Conservation (phyloP, 1,140 invertebrate genomes). For the Trinorchestia longiramus region DNA sequence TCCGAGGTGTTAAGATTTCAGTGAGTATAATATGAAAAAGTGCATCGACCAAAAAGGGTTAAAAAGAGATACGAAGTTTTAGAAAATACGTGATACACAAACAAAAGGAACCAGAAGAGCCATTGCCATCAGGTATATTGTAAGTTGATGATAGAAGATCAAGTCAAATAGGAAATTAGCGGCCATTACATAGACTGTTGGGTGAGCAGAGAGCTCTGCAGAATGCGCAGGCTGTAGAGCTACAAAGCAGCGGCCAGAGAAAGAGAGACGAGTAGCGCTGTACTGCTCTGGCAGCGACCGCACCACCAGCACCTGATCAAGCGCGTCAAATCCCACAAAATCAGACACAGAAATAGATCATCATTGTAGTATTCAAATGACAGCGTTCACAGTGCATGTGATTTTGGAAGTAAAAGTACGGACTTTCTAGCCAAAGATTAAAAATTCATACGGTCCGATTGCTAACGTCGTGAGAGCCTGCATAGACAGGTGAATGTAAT, state of each 20-base stretch:
- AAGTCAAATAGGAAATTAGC: background rate
- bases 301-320: slow-evolving; percentile 17
- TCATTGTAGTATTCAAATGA: background rate
- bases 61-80: background rate
- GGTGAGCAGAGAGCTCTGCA: background rate
- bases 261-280: slow-evolving; percentile 13
- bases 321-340: background rate
- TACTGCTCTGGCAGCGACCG: background rate
- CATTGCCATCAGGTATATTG: background rate
- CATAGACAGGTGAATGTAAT: background rate
- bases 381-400: no score
- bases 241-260: background rate
- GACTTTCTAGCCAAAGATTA: background rate
- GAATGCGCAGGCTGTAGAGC: background rate
- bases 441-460: background rate
- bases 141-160: background rate
- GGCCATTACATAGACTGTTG: slow-evolving; percentile 36
- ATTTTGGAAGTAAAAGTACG: background rate
- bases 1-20: background rate
- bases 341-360: background rate
- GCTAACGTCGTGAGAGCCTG: background rate
- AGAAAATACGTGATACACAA: background rate
- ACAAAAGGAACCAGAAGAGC: no score
- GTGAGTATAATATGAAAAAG: background rate
- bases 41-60: background rate